Percentiles rank a stretch among this genome's conserved stretches.
These are phyloP conservation scores for Aphidoletes aphidimyza DNA, from an alignment of 2,888 invertebrate genomes.

Conservation along the genomic window DNA sequence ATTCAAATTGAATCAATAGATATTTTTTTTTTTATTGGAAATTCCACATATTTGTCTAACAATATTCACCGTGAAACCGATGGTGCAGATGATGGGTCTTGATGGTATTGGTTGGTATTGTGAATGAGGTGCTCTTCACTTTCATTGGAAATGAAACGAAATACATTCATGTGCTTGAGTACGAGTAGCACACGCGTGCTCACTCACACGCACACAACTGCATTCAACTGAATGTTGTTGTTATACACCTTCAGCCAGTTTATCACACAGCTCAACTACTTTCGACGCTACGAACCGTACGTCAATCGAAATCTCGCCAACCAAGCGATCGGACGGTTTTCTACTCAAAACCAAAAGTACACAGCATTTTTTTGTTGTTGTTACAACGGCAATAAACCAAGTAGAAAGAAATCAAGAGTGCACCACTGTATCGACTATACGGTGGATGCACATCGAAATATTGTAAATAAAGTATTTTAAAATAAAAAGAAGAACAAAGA, in stretches of 20 bases:
- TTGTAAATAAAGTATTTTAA: background rate
- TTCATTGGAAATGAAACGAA: background rate
- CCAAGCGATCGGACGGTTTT: slow-evolving; percentile 47
- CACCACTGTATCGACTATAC: slow-evolving; percentile 2
- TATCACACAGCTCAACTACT: background rate
- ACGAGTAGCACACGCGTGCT: background rate
- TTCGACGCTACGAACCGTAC: background rate
- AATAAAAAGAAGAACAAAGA: background rate
- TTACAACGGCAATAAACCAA: no score
- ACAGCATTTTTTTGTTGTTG: no score
- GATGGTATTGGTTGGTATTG: no score
- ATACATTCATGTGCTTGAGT: slow-evolving; percentile 14
- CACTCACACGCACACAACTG: background rate
- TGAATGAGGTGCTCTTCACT: background rate
- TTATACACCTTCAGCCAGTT: background rate
- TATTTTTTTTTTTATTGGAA: no score
- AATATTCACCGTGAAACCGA: no score
- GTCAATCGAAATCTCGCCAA: slow-evolving; percentile 41
- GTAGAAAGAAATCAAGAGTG: slow-evolving; percentile 18
- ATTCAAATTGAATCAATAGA: no score
- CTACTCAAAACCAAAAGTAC: background rate
- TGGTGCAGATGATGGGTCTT: no score
- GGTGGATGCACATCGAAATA: background rate
- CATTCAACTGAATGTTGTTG: background rate
- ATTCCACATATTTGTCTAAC: no score